Base-by-base conservation (phyloP, 2,888 invertebrate genomes). In the Stenoptilia bipunctidactyla region DNA sequence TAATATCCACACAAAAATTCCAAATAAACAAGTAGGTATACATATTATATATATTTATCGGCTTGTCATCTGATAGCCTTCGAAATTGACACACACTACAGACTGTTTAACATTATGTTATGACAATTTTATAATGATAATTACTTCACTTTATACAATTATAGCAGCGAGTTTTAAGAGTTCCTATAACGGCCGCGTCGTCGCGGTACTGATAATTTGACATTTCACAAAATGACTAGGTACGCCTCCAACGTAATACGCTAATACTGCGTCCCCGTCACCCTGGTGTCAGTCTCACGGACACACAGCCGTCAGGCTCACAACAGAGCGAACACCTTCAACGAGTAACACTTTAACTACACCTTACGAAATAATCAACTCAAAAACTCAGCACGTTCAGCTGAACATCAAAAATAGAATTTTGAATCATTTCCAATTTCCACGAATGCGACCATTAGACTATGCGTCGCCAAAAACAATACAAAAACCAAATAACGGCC, bases 161-260 rank as follows among this genome's bases (percentile, higher is more conserved):
- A 87, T 86, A 89, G 88, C 88, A 89, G 89, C 89, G 89, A 89
- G 89, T 89, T 88, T 89, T 88, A 83, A 88, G 88, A 89, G 88
- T 89, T 89, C 88, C 89, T 88, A 88, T 88, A 85, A 83, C 80
- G 87, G 82, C 77, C 82, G 83, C 79, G 65, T 65, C 56, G 55
- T 59, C 66, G 77, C 82, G 79, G 82, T 66, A 69, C 71, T 71
- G 79, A 73, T 73, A 72, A 76, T 79, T 80, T 76, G 76, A 82
- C 77, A 80, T 74, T 83, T 80, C 75, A 79, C 70, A 73, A 83
- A 83, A 85, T 85, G 84, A 85, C 85, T 85, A 85, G 85, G 75
- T 77, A 71, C 73, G 72, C 66, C 67, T 60, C 61, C 63, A 60
- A 58, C 61, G 63, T 66, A 61, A 56, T 59, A 59, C 65, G 67